phyloP scores from a whole-genome alignment of 2,113 vertebrate species.

The Acinonyx jubatus region DNA sequence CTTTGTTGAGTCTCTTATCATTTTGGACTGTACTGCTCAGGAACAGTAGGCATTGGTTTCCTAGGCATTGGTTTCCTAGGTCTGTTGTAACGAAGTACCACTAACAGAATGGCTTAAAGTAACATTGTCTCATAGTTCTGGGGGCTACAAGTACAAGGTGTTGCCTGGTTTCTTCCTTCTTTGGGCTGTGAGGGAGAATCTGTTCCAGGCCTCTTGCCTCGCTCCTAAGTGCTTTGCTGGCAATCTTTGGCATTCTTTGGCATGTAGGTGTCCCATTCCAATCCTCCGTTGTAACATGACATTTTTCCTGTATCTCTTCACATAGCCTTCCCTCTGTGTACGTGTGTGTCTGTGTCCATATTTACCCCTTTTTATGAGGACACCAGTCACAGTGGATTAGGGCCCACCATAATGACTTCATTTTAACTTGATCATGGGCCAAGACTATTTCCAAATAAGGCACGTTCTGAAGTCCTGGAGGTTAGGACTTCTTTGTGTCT shows the following conservation, averaged over 20 bases:
- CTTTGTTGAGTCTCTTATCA: not conserved
- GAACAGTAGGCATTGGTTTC: not conserved
- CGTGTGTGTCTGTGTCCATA: not conserved
- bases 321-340: not conserved
- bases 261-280: not conserved
- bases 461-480: not conserved
- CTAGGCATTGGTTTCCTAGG: not conserved
- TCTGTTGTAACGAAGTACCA: not conserved
- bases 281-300: not conserved
- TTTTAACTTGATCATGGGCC: not conserved
- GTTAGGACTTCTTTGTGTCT: not conserved
- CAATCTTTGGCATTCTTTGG: not conserved
- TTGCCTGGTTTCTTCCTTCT: not conserved
- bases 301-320: not conserved
- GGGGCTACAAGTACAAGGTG: not conserved
- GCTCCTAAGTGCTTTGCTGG: not conserved
- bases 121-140: not conserved
- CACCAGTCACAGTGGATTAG: not conserved
- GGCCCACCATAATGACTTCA: not conserved
- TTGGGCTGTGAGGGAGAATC: not conserved
- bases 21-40: not conserved
- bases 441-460: not conserved
- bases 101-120: not conserved
- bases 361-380: not conserved
- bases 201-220: not conserved